Evolutionary conservation across 2,113 vertebrate species (phyloP).

Genomic region (Suricata suricatta): DNA sequence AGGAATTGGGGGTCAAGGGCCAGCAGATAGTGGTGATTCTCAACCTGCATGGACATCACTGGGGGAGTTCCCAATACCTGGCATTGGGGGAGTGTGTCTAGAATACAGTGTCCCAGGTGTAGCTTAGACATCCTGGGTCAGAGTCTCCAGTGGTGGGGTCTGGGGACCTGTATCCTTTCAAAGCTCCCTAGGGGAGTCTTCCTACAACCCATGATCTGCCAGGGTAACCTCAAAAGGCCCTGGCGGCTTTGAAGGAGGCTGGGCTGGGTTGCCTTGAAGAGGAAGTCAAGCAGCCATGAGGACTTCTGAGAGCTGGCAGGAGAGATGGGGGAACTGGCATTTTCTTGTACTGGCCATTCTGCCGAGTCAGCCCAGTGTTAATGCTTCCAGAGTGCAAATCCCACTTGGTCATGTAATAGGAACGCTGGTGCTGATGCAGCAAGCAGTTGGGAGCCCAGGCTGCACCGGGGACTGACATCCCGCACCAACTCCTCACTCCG

Average conservation of each 20-base stretch:
- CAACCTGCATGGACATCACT: background rate
- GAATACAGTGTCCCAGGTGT: background rate
- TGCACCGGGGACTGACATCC: background rate
- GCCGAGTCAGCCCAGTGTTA: constrained; percentile 51
- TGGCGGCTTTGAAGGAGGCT: background rate
- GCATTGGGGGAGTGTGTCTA: background rate
- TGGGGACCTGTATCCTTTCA: background rate
- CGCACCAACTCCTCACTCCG: background rate
- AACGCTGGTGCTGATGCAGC: constrained; percentile 55
- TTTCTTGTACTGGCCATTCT: constrained; percentile 4
- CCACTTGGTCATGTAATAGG: constrained; percentile 67
- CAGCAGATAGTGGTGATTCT: background rate
- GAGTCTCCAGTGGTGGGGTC: background rate
- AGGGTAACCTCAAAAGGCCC: background rate
- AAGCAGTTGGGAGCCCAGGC: constrained; percentile 29
- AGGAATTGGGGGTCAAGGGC: background rate
- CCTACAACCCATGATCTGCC: background rate
- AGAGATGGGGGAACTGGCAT: background rate
- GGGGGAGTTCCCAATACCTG: background rate
- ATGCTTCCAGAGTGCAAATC: constrained; percentile 65
- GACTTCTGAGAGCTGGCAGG: background rate
- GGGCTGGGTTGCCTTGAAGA: background rate
- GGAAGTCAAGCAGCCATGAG: background rate
- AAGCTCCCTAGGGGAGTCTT: background rate
- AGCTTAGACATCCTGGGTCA: background rate